Evolutionary conservation across 2,888 invertebrate species (phyloP), one percentile per base, ranked within the genome.

Genomic region (Sepioteuthis lessoniana): DNA sequence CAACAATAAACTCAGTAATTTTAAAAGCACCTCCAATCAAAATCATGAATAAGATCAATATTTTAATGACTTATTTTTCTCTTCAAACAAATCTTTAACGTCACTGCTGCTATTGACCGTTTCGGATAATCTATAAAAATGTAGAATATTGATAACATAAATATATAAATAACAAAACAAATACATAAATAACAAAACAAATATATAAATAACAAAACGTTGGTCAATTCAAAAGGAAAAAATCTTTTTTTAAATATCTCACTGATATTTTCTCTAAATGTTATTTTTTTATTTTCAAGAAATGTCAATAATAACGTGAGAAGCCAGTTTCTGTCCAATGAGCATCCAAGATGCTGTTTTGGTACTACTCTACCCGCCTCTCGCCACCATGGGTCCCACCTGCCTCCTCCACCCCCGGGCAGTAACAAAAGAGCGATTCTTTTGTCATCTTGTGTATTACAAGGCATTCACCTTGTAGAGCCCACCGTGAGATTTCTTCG

Each of bases 241-340:
- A 76, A 76, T 4, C 13, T 13, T 16, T 4, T 76, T 4, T n/a
- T 4, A 13, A 16, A 76, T n/a, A 76, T 76, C n/a, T 16, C n/a
- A 76, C n/a, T n/a, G n/a, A 35, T n/a, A 76, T 76, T 16, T 35
- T 76, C n/a, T n/a, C n/a, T 76, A n/a, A 31, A n/a, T 76, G n/a
- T n/a, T 31, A 31, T 60, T 60, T 76, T n/a, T 76, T n/a, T 76
- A n/a, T 76, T 76, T 76, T 76, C 76, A 0, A n/a, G 16, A 35
- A 76, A 76, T 76, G 35, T 76, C 76, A n/a, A 76, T 76, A 76
- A 76, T 76, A 76, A n/a, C 76, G 76, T 76, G 76, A 76, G n/a
- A 76, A 35, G 76, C 25, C 76, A 35, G n/a, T n/a, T 76, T 76
- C 16, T 76, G 35, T 76, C n/a, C 76, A 76, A 76, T 76, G 76